These are phyloP conservation scores for Geophilus truncorum DNA, from an alignment of 2,888 invertebrate species.

Conservation along the genomic window DNA sequence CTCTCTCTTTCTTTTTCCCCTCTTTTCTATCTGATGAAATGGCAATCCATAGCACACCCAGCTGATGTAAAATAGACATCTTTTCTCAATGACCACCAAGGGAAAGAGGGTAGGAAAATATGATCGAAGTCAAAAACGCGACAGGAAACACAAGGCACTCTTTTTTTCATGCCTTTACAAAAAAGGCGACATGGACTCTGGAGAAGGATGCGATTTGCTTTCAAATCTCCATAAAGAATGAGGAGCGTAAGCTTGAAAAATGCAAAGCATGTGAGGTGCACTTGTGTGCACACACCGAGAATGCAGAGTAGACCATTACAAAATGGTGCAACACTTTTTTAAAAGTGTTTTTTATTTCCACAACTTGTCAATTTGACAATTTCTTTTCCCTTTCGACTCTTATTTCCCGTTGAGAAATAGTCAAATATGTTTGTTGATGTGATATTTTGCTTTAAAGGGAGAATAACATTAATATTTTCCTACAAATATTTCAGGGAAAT, in stretches of 20 bases:
- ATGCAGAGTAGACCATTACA: conserved; percentile 15
- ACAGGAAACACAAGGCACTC: conserved; percentile 22
- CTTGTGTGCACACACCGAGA: conserved; percentile 1
- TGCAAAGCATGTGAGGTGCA: conserved; percentile 17
- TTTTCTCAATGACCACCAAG: conserved; percentile 22
- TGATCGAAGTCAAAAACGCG: conserved; percentile 25
- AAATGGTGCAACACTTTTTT: conserved; percentile 1
- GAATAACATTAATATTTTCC: too few relatives aligned
- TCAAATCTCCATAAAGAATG: conserved; percentile 27
- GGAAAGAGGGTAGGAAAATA: conserved; percentile 18
- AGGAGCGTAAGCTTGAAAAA: conserved; percentile 17
- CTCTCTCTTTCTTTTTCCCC: background rate
- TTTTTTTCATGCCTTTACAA: conserved; percentile 2
- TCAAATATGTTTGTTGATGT: too few relatives aligned
- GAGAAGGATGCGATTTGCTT: conserved; percentile 12
- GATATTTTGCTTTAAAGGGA: too few relatives aligned
- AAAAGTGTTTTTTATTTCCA: background rate
- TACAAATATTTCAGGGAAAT: too few relatives aligned
- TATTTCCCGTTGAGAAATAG: background rate
- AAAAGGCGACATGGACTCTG: conserved; percentile 19
- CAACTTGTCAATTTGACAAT: background rate
- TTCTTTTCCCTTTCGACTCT: background rate
- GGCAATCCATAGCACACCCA: background rate
- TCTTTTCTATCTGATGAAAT: conserved; percentile 23
- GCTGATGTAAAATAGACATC: conserved; percentile 24